These are phyloP conservation scores for Galemys pyrenaicus DNA, from an alignment of 2,113 vertebrate genomes.

Conservation along the genomic window DNA sequence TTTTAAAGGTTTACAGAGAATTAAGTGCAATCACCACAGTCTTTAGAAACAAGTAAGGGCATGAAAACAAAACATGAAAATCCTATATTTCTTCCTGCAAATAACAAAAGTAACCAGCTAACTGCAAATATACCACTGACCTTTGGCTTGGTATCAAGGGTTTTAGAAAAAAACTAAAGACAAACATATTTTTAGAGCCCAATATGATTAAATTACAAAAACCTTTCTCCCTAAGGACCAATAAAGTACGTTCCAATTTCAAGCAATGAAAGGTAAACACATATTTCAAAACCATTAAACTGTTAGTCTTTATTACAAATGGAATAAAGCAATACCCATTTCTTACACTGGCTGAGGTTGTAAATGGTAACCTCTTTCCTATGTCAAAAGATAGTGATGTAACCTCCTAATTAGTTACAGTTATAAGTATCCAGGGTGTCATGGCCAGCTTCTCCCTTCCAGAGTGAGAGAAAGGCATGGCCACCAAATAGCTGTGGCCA, in stretches of 20 bases:
- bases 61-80: slow-evolving; percentile 25
- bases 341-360: background rate
- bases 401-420: background rate
- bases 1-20: background rate
- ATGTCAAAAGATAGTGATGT: background rate
- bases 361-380: background rate
- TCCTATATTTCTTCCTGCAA: background rate
- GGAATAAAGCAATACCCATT: background rate
- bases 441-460: background rate
- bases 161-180: slow-evolving; percentile 43
- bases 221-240: background rate
- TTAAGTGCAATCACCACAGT: background rate
- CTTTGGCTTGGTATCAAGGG: background rate
- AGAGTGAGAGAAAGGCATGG: background rate
- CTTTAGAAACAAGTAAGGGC: background rate
- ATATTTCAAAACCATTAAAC: background rate
- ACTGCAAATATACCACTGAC: background rate
- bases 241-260: background rate
- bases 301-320: background rate
- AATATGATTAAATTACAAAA: slow-evolving; percentile 28
- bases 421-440: background rate
- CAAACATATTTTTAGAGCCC: slow-evolving; percentile 37
- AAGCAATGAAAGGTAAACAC: background rate
- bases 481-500: background rate
- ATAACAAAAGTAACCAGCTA: background rate